A percentile compares a stretch with the other conserved stretches of the same genome.
Conservation (phyloP, 1,140 invertebrate genomes). For the Camponotus pennsylvanicus region DNA sequence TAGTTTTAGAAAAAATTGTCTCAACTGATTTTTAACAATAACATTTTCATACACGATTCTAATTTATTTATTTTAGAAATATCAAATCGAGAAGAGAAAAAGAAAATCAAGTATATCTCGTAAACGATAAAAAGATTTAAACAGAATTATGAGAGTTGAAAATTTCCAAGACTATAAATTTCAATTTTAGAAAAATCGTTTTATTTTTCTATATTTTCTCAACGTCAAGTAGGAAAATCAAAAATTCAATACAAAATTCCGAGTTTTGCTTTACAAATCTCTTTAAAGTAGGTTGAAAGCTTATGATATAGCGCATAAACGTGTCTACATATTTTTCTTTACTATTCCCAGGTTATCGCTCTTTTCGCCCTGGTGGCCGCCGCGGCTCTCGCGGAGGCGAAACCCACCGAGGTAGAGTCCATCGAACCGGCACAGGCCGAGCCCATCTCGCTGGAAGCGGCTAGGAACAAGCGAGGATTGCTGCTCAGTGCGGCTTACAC, state of each 20-base stretch:
- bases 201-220: not conserved
- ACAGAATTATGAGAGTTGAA: too few relatives aligned
- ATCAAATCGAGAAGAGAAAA: not conserved
- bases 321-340: conserved; percentile 7
- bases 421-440: conserved; percentile 73
- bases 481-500: conserved; percentile 78
- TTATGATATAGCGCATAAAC: not conserved
- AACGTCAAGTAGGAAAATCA: not conserved
- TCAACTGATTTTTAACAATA: not conserved
- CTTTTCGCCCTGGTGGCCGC: conserved; percentile 72
- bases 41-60: not conserved
- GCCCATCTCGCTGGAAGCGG: conserved; percentile 56
- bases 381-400: conserved; percentile 74
- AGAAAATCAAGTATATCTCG: not conserved
- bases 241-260: not conserved
- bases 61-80: not conserved
- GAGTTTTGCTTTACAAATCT: not conserved
- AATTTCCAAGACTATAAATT: too few relatives aligned
- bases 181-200: too few relatives aligned
- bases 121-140: not conserved
- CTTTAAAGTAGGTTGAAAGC: not conserved
- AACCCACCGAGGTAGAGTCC: conserved; percentile 77
- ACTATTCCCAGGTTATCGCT: conserved; percentile 65
- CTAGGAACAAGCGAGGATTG: conserved; percentile 77
- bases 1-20: not conserved